Evolutionary conservation across 2,888 invertebrate species (phyloP).

Genomic region (Drosophila colorata): DNA sequence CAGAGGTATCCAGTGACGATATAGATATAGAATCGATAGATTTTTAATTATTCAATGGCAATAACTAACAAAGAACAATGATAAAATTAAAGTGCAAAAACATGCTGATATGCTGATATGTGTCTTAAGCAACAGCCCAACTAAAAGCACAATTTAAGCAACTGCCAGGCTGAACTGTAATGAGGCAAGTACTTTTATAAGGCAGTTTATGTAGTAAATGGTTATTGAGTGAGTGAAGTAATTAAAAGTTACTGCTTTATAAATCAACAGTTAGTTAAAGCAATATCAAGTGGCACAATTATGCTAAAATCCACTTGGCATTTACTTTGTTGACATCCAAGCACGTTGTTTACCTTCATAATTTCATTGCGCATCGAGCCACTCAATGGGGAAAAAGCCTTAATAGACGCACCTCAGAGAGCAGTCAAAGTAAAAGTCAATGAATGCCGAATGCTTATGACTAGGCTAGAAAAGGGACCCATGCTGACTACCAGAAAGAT

Average conservation of each 20-base stretch:
- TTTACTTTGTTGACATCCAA: constrained; percentile 3
- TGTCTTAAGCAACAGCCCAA: neutral
- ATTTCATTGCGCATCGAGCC: constrained; percentile 21
- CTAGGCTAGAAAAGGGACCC: constrained; percentile 25
- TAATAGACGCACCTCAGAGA: constrained; percentile 43
- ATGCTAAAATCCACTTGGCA: neutral
- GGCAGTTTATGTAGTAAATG: neutral
- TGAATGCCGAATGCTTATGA: constrained; percentile 23
- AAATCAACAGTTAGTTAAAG: neutral
- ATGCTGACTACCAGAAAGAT: constrained; percentile 28
- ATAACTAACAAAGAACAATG: no score
- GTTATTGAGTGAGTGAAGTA: neutral
- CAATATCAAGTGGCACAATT: neutral
- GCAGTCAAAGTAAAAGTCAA: constrained; percentile 50
- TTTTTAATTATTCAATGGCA: no score
- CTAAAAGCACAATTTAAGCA: neutral
- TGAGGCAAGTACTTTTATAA: no score
- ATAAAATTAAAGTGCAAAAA: no score
- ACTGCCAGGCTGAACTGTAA: no score
- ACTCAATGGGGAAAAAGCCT: constrained; percentile 8
- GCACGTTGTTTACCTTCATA: constrained; percentile 38
- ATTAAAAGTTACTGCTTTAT: neutral
- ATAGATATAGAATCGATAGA: no score
- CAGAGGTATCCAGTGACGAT: no score
- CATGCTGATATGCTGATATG: no score